phyloP scores from a whole-genome alignment of 2,888 invertebrate genomes.

The Ferrisia virgata region DNA sequence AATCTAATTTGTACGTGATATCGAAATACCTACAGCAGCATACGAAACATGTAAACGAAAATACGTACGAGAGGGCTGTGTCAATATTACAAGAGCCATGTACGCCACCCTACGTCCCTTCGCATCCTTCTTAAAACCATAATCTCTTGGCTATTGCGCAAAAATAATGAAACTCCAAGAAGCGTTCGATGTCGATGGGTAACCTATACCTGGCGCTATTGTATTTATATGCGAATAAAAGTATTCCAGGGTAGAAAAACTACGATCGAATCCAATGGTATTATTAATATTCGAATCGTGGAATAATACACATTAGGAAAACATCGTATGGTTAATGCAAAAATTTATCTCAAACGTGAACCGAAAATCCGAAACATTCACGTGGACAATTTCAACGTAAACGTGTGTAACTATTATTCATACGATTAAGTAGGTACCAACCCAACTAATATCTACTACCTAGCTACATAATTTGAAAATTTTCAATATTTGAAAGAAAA shows the following conservation, averaged over 20 bases:
- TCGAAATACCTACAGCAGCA: no score
- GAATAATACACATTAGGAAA: not conserved
- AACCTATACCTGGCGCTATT: no score
- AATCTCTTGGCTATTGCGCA: not conserved
- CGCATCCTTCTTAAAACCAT: not conserved
- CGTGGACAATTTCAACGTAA: not conserved
- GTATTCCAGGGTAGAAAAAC: not conserved
- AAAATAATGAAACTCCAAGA: not conserved
- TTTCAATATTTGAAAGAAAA: no score
- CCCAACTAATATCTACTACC: no score
- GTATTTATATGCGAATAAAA: not conserved
- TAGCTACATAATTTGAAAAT: no score
- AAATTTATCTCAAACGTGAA: not conserved
- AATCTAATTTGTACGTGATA: not conserved
- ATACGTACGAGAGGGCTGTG: not conserved
- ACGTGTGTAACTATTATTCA: no score
- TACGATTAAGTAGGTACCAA: no score
- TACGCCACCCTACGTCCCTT: no score
- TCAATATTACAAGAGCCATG: not conserved
- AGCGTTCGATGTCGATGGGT: not conserved
- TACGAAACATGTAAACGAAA: no score
- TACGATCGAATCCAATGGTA: not conserved
- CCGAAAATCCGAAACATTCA: not conserved
- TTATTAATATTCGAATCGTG: not conserved
- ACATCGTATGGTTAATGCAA: not conserved